Base-by-base conservation (phyloP, 2,113 vertebrate species). In the Cheilinus undulatus region DNA sequence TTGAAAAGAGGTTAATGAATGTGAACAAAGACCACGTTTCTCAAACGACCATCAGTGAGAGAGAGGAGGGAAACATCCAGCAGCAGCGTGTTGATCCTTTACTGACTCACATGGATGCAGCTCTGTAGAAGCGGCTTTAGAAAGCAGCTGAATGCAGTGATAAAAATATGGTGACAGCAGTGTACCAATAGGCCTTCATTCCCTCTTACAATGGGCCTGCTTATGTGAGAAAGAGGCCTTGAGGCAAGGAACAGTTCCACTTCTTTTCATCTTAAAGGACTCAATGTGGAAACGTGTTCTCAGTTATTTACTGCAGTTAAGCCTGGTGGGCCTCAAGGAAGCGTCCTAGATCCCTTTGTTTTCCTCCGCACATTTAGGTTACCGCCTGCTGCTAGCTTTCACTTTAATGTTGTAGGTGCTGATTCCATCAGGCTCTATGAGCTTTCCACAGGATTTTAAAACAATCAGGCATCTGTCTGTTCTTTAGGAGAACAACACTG, bases 1-100 rank as follows among this genome's bases (percentile, higher is more conserved):
- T 72, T 61, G 73, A 69, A 76, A 24, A 19, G 45, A 66, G 63
- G 45, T 69, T 57, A 67, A 74, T 76, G n/a, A n/a, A n/a, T n/a
- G n/a, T 15, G 14, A 42, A 42, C 19, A 42, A 3, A 17, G 7
- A 42, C n/a, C 12, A 5, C 15, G 38, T 15, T 40, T 40, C 14
- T 14, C 49, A 45, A 14, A 24, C 40, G 50, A 22, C 38, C 46
- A 17, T 69, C 13, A 50, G 43, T 26, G 15, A 3, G 13, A 40
- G 14, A 19, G 40, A 19, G 40, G 14, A 42, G 40, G 14, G 15
- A 42, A 17, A 17, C 4, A 17, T 40, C 54, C 10, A 20, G 36
- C 27, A 67, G 51, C 43, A 32, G 40, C 46, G 30, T 15, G 57
- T 9, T n/a, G 24, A 54, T 69, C 38, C 19, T 54, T 24, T 32